These are phyloP conservation scores for Lepus europaeus DNA, from an alignment of 2,113 vertebrate species.

Conservation along the genomic window DNA sequence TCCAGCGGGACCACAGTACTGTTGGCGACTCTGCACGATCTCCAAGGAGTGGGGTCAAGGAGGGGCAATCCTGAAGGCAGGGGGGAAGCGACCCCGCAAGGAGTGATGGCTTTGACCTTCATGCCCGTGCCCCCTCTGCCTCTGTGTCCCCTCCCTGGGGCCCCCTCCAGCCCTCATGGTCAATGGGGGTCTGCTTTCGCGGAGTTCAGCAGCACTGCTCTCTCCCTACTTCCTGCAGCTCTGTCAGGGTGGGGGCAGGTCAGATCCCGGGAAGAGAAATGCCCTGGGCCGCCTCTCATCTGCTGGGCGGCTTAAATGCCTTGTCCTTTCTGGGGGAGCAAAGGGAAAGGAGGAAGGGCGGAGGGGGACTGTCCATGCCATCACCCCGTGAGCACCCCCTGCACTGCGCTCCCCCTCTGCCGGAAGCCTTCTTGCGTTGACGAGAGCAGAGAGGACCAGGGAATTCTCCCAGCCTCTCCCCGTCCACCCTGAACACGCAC, in stretches of 20 bases:
- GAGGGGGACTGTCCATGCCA: background rate
- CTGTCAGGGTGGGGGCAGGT: background rate
- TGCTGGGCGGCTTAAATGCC: background rate
- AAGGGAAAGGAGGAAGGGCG: background rate
- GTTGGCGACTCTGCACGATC: background rate
- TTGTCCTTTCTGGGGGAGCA: background rate
- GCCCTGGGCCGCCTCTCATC: background rate
- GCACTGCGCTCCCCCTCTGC: background rate
- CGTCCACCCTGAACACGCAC: accelerated
- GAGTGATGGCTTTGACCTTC: slow-evolving; percentile 58
- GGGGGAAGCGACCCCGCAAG: background rate
- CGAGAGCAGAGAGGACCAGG: background rate
- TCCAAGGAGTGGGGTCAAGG: background rate
- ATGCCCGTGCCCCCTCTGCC: background rate
- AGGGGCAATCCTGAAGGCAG: slow-evolving; percentile 11
- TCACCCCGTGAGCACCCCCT: background rate
- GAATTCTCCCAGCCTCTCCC: background rate
- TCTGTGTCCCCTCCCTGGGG: slow-evolving; percentile 22
- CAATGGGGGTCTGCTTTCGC: slow-evolving; percentile 61
- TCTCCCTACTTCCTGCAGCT: background rate
- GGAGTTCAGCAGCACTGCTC: slow-evolving; percentile 26
- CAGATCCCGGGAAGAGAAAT: background rate
- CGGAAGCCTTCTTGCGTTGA: background rate
- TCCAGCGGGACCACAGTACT: background rate
- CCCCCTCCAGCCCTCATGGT: slow-evolving; percentile 33